phyloP scores from a whole-genome alignment of 2,113 vertebrate species.

The Rutilus rutilus region DNA sequence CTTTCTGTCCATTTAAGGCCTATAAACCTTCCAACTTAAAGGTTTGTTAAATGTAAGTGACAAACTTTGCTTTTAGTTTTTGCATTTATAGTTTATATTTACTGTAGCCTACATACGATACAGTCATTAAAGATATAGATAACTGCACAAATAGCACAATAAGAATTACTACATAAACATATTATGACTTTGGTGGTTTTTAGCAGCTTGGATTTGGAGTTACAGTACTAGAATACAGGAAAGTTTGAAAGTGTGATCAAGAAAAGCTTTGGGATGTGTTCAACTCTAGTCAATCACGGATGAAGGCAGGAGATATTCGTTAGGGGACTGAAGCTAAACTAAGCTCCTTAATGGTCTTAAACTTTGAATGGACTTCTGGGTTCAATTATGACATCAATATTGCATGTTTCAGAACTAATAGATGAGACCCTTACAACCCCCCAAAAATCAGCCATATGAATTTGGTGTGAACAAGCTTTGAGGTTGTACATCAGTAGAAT shows the following conservation, averaged over 20 bases:
- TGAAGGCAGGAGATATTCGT: slow-evolving; percentile 40
- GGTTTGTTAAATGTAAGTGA: too few species aligned
- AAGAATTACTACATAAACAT: too few species aligned
- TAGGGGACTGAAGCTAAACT: slow-evolving; percentile 45
- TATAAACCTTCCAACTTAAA: too few species aligned
- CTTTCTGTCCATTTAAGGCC: too few species aligned
- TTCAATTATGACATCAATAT: slow-evolving; percentile 81
- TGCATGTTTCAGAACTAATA: slow-evolving; percentile 75
- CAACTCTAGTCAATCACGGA: slow-evolving; percentile 41
- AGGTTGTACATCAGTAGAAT: slow-evolving; percentile 66
- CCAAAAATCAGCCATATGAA: slow-evolving; percentile 48
- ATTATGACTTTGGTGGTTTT: too few species aligned
- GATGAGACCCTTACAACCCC: slow-evolving; percentile 43
- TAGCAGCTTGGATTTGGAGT: background rate
- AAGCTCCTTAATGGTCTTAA: slow-evolving; percentile 64
- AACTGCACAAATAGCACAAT: background rate
- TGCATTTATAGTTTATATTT: background rate
- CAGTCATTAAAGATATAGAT: background rate
- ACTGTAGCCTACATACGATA: background rate
- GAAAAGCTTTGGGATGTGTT: slow-evolving; percentile 31
- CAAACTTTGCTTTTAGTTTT: too few species aligned
- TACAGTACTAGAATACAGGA: slow-evolving; percentile 7
- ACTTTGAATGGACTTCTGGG: slow-evolving; percentile 77
- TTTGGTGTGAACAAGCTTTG: slow-evolving; percentile 74
- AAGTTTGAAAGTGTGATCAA: slow-evolving; percentile 33